Conservation (phyloP, 2,797 vertebrate genomes). For the Malacoraja senta region DNA sequence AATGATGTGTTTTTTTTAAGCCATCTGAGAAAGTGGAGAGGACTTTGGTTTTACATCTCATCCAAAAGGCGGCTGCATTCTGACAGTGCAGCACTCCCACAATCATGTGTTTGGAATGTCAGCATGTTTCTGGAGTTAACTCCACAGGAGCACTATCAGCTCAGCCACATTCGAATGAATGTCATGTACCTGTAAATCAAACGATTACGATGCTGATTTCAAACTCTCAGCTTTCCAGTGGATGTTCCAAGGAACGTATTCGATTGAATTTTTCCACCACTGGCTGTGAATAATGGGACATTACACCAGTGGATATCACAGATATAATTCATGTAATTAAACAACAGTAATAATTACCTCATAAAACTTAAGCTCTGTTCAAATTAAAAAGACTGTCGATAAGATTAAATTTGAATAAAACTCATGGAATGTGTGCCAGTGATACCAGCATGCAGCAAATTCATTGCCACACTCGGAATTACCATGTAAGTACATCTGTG, state of each 20-base stretch:
- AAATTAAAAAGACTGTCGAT: conserved; percentile 26
- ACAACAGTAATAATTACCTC: conserved; percentile 12
- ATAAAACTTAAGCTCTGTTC: conserved; percentile 20
- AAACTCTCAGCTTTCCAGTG: neutral
- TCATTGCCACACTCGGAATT: neutral
- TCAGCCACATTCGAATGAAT: too few species aligned
- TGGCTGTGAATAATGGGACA: conserved; percentile 5
- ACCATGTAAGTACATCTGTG: neutral
- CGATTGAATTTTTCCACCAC: neutral
- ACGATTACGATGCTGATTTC: neutral
- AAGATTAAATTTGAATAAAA: conserved; percentile 31
- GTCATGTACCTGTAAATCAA: too few species aligned
- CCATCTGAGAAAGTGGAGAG: too few species aligned
- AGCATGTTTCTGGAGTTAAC: too few species aligned
- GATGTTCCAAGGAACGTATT: neutral
- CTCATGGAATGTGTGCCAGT: neutral
- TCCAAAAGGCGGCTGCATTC: too few species aligned
- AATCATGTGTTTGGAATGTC: too few species aligned
- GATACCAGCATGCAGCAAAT: neutral
- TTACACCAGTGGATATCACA: conserved; percentile 1
- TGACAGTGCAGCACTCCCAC: too few species aligned
- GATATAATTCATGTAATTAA: conserved; percentile 33
- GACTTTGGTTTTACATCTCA: too few species aligned
- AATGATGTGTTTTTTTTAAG: too few species aligned
- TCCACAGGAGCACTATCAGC: too few species aligned